phyloP scores from a whole-genome alignment of 2,113 vertebrate genomes.

The Nesogale talazaci region DNA sequence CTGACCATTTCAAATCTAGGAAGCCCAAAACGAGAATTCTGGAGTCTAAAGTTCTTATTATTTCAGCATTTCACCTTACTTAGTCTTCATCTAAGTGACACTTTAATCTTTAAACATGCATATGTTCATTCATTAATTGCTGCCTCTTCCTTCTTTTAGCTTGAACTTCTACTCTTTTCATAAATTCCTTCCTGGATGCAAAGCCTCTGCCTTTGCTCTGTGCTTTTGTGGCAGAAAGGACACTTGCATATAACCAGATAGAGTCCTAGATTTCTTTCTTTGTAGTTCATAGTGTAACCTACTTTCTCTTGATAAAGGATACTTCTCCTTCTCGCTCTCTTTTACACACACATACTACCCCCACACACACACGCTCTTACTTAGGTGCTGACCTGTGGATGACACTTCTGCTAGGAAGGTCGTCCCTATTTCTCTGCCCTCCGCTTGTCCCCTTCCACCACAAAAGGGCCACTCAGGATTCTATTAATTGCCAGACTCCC shows the following conservation, averaged over 20 bases:
- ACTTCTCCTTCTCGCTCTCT: neutral
- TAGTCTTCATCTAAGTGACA: conserved; percentile 3
- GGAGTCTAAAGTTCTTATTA: neutral
- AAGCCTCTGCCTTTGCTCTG: neutral
- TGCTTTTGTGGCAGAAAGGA: neutral
- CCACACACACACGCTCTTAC: neutral
- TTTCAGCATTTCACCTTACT: conserved; percentile 39
- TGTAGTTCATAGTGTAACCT: neutral
- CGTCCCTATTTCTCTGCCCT: neutral
- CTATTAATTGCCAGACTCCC: neutral
- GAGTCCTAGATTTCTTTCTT: neutral
- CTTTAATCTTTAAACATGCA: neutral
- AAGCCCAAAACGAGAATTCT: conserved; percentile 15
- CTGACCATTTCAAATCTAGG: neutral
- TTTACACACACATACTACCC: neutral
- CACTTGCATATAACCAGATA: neutral
- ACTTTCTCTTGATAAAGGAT: neutral
- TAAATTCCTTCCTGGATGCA: neutral
- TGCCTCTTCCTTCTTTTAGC: neutral
- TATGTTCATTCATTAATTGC: neutral
- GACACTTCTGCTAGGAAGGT: neutral
- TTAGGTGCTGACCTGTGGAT: neutral
- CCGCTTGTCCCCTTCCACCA: neutral
- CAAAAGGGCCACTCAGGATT: neutral
- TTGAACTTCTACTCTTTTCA: neutral